Conservation (phyloP, 2,888 invertebrate genomes). For the Acanthosoma haemorrhoidale region DNA sequence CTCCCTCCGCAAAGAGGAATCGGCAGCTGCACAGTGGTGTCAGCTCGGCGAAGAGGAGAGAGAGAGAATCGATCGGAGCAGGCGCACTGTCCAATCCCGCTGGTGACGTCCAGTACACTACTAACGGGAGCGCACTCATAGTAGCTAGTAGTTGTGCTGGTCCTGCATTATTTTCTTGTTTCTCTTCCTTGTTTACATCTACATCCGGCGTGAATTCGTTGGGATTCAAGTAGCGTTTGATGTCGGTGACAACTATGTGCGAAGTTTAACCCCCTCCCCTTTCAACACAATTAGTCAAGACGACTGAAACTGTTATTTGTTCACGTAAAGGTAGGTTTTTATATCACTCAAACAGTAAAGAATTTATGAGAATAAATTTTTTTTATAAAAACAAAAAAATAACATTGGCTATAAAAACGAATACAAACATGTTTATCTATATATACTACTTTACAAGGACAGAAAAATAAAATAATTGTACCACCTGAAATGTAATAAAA, state of each 20-base stretch:
- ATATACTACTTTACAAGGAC: no score
- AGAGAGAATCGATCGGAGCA: conserved; percentile 4
- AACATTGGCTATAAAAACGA: no score
- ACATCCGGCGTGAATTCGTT: no score
- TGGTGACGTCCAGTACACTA: not conserved
- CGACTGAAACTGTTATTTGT: not conserved
- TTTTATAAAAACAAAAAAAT: no score
- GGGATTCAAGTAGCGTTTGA: no score
- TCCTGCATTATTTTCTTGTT: not conserved
- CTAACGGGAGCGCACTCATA: not conserved
- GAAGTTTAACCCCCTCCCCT: not conserved
- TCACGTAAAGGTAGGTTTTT: no score
- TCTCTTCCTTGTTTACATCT: not conserved
- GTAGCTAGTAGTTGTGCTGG: not conserved
- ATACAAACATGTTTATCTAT: no score
- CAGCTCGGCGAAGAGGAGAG: not conserved
- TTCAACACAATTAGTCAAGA: not conserved
- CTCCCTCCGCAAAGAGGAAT: not conserved
- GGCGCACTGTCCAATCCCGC: not conserved
- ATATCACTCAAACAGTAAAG: no score
- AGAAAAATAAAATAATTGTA: no score
- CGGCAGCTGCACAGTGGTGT: not conserved
- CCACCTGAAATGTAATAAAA: no score
- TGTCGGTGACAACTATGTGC: no score
- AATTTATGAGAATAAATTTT: no score